Percentiles rank a stretch among this genome's conserved stretches.
These are phyloP conservation scores for Sminthurinus aureus DNA, from an alignment of 2,888 invertebrate genomes.

Conservation along the genomic window DNA sequence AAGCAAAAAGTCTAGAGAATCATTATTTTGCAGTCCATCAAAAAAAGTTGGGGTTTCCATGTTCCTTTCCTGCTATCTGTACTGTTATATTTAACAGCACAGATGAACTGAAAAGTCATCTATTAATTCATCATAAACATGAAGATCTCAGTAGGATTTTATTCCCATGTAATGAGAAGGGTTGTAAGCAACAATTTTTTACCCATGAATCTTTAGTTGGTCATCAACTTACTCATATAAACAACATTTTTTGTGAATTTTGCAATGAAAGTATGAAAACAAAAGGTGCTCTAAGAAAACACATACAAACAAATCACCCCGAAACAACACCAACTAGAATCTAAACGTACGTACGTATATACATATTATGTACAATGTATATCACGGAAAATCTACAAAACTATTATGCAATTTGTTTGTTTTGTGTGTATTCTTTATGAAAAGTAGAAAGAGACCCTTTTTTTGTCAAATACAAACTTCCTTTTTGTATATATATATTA, in stretches of 20 bases:
- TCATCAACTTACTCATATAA: background rate
- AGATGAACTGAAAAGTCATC: slow-evolving; percentile 7
- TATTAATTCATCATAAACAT: background rate
- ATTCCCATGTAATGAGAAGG: background rate
- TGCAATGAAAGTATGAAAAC: slow-evolving; percentile 2
- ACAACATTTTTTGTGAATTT: slow-evolving; percentile 8
- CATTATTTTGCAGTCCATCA: slow-evolving; percentile 2
- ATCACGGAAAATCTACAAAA: too few relatives aligned
- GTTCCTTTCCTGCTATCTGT: too few relatives aligned
- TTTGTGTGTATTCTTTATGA: too few relatives aligned
- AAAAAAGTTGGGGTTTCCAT: background rate
- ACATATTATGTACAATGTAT: too few relatives aligned
- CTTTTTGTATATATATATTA: too few relatives aligned
- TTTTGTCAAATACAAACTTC: too few relatives aligned
- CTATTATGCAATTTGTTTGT: too few relatives aligned
- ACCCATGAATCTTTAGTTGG: background rate
- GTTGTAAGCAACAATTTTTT: background rate
- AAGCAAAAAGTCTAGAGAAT: background rate
- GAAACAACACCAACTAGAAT: too few relatives aligned
- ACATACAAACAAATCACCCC: too few relatives aligned
- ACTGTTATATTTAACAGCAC: background rate
- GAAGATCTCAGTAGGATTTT: background rate
- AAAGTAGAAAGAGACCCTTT: too few relatives aligned
- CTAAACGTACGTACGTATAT: too few relatives aligned
- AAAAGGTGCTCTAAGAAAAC: too few relatives aligned